A percentile compares a stretch with the other conserved stretches of the same genome.
Evolutionary conservation across 2,113 vertebrate species (phyloP).

Genomic region (Nothobranchius kuhntae): DNA sequence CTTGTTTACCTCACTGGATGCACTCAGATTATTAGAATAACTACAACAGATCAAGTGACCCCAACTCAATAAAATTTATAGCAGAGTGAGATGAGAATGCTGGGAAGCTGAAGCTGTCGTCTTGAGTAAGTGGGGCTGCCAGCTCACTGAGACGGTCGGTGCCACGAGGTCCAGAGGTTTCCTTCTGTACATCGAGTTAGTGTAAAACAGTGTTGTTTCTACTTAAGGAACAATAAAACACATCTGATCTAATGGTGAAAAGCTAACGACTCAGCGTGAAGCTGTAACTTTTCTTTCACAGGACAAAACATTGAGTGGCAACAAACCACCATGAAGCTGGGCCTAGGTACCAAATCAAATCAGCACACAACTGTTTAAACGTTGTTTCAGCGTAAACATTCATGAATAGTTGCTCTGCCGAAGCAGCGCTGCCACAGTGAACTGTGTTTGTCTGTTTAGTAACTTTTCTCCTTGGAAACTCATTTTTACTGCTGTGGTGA

Average conservation of each 20-base stretch:
- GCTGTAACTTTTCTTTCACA: slow-evolving; percentile 27
- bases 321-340: slow-evolving; percentile 63
- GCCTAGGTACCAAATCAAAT: slow-evolving; percentile 35
- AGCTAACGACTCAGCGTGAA: slow-evolving; percentile 47
- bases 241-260: slow-evolving; percentile 1
- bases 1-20: slow-evolving; percentile 49
- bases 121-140: slow-evolving; percentile 55
- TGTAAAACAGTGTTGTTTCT: slow-evolving; percentile 38
- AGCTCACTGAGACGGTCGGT: slow-evolving; percentile 52
- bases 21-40: slow-evolving; percentile 41
- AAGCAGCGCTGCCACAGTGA: slow-evolving; percentile 23
- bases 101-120: slow-evolving; percentile 52
- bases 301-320: slow-evolving; percentile 40
- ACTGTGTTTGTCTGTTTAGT: slow-evolving; percentile 53
- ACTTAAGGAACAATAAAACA: slow-evolving; percentile 16
- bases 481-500: slow-evolving; percentile 13
- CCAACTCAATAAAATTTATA: slow-evolving; percentile 58
- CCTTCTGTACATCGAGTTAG: slow-evolving; percentile 39
- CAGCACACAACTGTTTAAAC: slow-evolving; percentile 40
- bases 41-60: slow-evolving; percentile 43
- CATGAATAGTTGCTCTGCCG: slow-evolving; percentile 39
- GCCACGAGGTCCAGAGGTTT: slow-evolving; percentile 63
- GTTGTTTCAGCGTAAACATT: slow-evolving; percentile 49
- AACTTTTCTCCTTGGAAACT: slow-evolving; percentile 55
- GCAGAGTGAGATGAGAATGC: slow-evolving; percentile 34